phyloP scores from a whole-genome alignment of 2,113 vertebrate species.

The Catharus fuscescens region DNA sequence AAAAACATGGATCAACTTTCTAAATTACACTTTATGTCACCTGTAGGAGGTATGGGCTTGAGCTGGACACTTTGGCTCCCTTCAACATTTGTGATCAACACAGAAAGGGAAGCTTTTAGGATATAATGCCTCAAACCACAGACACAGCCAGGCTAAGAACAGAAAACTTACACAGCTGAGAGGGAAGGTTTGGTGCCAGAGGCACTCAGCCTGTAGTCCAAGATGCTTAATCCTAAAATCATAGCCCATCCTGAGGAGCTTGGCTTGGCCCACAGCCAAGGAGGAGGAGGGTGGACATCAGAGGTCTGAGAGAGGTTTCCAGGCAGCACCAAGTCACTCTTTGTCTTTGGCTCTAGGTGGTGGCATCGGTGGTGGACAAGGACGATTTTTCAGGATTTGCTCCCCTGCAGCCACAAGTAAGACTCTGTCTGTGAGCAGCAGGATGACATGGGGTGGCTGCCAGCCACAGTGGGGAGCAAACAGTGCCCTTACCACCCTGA shows the following conservation, averaged over 20 bases:
- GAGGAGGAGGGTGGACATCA: background rate
- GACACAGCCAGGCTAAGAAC: background rate
- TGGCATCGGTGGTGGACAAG: conserved; percentile 90
- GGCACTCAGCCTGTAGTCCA: background rate
- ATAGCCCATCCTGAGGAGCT: background rate
- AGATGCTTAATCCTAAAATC: background rate
- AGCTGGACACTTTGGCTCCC: background rate
- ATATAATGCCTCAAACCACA: background rate
- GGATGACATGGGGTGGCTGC: background rate
- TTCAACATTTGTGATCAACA: background rate
- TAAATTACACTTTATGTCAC: background rate
- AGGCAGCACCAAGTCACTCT: background rate
- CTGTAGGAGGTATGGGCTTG: background rate
- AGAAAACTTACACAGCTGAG: background rate
- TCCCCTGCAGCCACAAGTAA: conserved; percentile 93
- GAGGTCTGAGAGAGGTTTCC: background rate
- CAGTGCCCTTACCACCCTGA: background rate
- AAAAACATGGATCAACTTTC: background rate
- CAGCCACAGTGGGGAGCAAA: background rate
- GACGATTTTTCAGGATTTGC: conserved; percentile 94
- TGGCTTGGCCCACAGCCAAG: background rate
- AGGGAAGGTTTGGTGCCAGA: background rate
- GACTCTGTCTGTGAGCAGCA: background rate
- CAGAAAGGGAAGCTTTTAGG: background rate
- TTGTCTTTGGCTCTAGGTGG: conserved; percentile 77